Percentiles rank a stretch among this genome's conserved stretches.
These are phyloP conservation scores for Eristalis pertinax DNA, from an alignment of 2,888 invertebrate genomes.

Conservation along the genomic window DNA sequence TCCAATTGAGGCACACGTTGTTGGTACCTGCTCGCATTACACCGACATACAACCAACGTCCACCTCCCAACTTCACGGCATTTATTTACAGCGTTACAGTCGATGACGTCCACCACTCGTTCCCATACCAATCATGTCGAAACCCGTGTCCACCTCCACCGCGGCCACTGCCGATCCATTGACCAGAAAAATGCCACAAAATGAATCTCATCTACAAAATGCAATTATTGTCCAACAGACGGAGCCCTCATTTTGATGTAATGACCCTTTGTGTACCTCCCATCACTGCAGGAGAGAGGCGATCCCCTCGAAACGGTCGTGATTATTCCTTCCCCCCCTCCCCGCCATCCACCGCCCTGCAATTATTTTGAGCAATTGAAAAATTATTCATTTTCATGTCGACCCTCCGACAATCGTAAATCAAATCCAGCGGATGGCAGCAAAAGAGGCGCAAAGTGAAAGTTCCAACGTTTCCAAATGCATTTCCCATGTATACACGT, in stretches of 20 bases:
- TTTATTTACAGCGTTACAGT: not conserved
- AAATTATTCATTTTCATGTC: constrained; percentile 59
- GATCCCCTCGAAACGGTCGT: not conserved
- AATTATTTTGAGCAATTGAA: constrained; percentile 56
- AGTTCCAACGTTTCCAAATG: constrained; percentile 49
- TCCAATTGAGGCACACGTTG: not conserved
- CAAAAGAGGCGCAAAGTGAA: constrained; percentile 38
- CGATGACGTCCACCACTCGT: not conserved
- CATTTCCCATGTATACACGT: constrained; percentile 40
- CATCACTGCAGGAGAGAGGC: no score
- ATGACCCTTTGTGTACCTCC: not conserved
- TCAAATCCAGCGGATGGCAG: constrained; percentile 16
- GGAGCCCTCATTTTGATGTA: not conserved
- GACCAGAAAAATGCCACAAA: not conserved
- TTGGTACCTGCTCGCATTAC: not conserved
- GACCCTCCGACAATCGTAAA: constrained; percentile 30
- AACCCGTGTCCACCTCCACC: no score
- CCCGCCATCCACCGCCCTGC: not conserved
- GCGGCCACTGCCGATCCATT: no score
- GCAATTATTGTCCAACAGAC: not conserved
- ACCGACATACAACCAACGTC: not conserved
- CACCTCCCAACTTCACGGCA: not conserved
- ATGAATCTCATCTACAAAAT: not conserved
- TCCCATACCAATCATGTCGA: not conserved
- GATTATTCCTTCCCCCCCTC: not conserved